Evolutionary conservation across 2,113 vertebrate species (phyloP).

Genomic region (Phalacrocorax carbo): DNA sequence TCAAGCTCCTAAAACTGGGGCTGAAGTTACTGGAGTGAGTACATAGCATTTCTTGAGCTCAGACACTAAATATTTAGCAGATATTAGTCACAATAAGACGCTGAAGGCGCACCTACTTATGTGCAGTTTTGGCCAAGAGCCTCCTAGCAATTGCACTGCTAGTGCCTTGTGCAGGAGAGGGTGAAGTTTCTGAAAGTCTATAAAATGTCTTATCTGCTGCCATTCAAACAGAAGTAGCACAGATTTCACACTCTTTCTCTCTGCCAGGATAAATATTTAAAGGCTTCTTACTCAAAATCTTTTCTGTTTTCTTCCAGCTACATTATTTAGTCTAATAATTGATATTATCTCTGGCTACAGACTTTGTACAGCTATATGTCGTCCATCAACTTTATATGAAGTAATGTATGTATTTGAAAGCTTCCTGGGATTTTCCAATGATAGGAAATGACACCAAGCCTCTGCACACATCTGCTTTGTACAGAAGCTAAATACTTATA

Average conservation of each 20-base stretch:
- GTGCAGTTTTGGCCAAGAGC: not conserved
- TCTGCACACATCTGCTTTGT: not conserved
- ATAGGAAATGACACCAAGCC: not conserved
- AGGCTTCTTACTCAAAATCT: not conserved
- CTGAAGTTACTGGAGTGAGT: not conserved
- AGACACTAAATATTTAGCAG: not conserved
- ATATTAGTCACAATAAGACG: accelerated
- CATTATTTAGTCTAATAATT: not conserved
- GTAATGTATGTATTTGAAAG: not conserved
- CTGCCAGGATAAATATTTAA: not conserved
- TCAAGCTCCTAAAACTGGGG: not conserved
- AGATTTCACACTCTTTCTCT: not conserved
- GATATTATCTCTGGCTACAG: not conserved
- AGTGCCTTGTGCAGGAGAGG: not conserved
- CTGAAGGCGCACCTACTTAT: not conserved
- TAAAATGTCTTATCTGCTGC: not conserved
- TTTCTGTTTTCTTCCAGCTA: not conserved
- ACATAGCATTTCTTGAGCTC: not conserved
- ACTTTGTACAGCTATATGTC: not conserved
- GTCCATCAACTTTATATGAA: not conserved
- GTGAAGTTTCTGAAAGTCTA: not conserved
- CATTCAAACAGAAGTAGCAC: not conserved
- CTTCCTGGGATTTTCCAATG: not conserved
- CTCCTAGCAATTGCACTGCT: not conserved
- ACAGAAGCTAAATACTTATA: not conserved